phyloP scores from a whole-genome alignment of 2,113 vertebrate genomes.

The Scalopus aquaticus region DNA sequence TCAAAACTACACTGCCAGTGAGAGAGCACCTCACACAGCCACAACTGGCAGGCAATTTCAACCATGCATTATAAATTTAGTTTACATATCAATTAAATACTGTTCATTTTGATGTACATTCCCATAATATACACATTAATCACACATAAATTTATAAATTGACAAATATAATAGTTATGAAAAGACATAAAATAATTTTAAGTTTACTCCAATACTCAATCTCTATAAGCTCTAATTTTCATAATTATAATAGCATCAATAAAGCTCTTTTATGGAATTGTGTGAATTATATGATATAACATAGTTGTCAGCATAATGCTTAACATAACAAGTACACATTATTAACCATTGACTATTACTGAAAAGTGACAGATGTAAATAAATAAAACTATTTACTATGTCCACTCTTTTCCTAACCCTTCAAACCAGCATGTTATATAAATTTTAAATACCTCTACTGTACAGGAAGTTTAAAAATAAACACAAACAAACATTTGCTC shows the following conservation, averaged over 20 bases:
- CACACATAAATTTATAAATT: constrained; percentile 47
- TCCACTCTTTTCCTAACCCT: neutral
- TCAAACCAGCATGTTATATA: neutral
- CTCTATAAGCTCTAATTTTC: neutral
- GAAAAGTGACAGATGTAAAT: neutral
- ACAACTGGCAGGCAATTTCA: neutral
- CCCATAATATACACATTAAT: neutral
- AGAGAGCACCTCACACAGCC: neutral
- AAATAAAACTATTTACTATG: neutral
- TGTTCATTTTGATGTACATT: constrained; percentile 18
- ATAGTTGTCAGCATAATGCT: neutral
- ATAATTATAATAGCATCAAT: neutral
- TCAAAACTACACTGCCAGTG: neutral
- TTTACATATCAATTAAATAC: neutral
- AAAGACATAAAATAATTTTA: constrained; percentile 23
- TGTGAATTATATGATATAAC: neutral
- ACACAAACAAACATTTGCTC: neutral
- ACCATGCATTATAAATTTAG: neutral
- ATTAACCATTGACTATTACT: neutral
- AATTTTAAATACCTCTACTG: neutral
- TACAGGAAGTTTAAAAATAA: neutral
- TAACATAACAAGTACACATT: neutral
- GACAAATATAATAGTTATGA: neutral
- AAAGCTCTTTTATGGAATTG: neutral
- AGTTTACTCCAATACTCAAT: neutral